Conservation (phyloP, 2,113 vertebrate genomes). For the Benitochromis conjunctus region DNA sequence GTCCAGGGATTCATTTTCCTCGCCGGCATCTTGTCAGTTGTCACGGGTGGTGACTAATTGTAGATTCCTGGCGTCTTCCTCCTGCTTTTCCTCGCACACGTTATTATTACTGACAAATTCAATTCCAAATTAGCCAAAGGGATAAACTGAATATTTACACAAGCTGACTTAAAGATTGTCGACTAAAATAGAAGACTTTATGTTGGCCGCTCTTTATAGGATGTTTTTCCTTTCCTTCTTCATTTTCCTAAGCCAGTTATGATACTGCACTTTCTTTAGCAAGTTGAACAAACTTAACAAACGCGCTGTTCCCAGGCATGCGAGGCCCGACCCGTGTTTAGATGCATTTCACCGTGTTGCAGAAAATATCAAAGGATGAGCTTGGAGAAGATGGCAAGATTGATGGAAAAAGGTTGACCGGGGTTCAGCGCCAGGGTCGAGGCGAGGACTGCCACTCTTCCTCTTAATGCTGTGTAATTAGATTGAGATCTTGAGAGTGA, state of each 20-base stretch:
- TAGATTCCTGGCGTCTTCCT: conserved; percentile 13
- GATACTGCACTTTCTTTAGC: conserved; percentile 5
- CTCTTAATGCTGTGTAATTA: conserved; percentile 77
- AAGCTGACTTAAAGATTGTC: neutral
- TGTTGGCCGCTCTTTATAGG: neutral
- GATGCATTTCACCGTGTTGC: conserved; percentile 56
- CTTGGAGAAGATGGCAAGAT: conserved; percentile 59
- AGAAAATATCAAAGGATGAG: conserved; percentile 47
- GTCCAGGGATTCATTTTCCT: conserved; percentile 16
- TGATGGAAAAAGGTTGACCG: conserved; percentile 71
- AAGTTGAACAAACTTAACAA: conserved; percentile 14
- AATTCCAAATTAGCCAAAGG: neutral
- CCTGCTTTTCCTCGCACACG: neutral
- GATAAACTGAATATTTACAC: neutral
- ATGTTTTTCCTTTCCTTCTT: neutral
- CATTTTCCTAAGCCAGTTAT: neutral
- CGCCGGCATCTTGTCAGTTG: neutral
- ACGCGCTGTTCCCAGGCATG: conserved; percentile 26
- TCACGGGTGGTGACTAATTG: neutral
- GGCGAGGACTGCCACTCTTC: conserved; percentile 66
- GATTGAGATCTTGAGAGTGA: conserved; percentile 72
- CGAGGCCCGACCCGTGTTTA: conserved; percentile 32
- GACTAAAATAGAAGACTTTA: neutral
- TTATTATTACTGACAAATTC: neutral
- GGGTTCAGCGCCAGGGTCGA: conserved; percentile 61